Conservation (phyloP, 2,888 invertebrate genomes). For the Campoplex nolae region DNA sequence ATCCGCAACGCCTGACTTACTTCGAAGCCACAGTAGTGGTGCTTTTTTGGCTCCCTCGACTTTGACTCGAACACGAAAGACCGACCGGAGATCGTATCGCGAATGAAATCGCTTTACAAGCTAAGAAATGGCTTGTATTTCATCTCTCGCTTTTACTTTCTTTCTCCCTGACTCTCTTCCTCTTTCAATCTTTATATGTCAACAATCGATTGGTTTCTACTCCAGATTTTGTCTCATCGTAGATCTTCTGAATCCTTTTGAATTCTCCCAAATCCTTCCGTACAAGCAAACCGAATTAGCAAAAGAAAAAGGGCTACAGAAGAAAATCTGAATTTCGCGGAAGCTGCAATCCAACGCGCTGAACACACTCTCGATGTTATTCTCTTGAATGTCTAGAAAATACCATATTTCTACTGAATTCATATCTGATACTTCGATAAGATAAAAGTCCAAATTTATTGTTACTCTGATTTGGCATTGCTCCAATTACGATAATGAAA, state of each 20-base stretch:
- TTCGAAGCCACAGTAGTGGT: constrained; percentile 40
- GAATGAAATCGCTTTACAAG: constrained; percentile 55
- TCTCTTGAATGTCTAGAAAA: not conserved
- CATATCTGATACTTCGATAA: not conserved
- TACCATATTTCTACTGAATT: not conserved
- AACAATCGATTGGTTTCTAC: constrained; percentile 35
- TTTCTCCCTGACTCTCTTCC: constrained; percentile 9
- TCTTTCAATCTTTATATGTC: constrained; percentile 39
- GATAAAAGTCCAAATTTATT: not conserved
- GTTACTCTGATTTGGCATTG: not conserved
- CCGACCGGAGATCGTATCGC: constrained; percentile 55
- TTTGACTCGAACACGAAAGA: constrained; percentile 52
- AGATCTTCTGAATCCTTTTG: constrained; percentile 27
- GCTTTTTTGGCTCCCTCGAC: constrained; percentile 57
- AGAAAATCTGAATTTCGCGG: not conserved
- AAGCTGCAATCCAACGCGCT: not conserved
- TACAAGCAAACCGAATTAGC: constrained; percentile 23
- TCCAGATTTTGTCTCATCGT: constrained; percentile 27
- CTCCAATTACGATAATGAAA: not conserved
- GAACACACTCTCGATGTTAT: not conserved
- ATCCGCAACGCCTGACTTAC: constrained; percentile 45
- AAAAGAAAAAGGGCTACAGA: not conserved
- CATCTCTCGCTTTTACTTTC: constrained; percentile 27
- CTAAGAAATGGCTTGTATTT: constrained; percentile 58
- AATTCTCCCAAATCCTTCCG: constrained; percentile 9